Conservation (phyloP, 1,140 invertebrate species). For the Oryctes rhinoceros region DNA sequence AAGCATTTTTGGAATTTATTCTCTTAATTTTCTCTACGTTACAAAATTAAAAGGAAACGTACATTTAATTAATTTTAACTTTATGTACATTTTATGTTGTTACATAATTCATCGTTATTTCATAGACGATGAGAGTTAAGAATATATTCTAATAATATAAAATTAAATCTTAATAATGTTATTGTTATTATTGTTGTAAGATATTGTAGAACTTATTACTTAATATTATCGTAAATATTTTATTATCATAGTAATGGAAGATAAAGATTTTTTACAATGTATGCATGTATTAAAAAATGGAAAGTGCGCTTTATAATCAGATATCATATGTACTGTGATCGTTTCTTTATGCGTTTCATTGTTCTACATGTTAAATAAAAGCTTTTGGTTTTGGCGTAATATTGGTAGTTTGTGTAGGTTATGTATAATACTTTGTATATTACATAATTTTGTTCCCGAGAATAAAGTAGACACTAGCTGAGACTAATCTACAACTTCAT, state of each 20-base stretch:
- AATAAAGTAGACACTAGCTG: conserved; percentile 20
- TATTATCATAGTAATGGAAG: conserved; percentile 32
- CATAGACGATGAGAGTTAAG: no score
- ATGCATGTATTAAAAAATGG: neutral
- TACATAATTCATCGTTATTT: no score
- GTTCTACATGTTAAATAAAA: neutral
- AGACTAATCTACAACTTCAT: neutral
- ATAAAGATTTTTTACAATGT: conserved; percentile 29
- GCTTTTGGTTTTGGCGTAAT: neutral
- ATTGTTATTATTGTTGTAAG: neutral
- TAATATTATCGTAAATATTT: neutral
- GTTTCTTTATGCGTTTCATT: neutral
- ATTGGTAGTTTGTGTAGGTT: neutral
- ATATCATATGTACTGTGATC: conserved; percentile 7
- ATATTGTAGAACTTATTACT: conserved; percentile 2
- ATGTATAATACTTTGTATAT: conserved; percentile 7
- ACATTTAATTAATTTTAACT: neutral
- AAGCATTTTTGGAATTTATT: conserved; percentile 6
- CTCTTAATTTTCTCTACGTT: neutral
- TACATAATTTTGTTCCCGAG: conserved; percentile 22
- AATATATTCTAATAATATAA: no score
- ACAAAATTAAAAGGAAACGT: neutral
- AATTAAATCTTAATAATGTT: neutral
- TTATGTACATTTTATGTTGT: conserved; percentile 12
- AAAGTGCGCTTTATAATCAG: conserved; percentile 4